Conservation (phyloP, 2,888 invertebrate species). For the Colostygia pectinataria region DNA sequence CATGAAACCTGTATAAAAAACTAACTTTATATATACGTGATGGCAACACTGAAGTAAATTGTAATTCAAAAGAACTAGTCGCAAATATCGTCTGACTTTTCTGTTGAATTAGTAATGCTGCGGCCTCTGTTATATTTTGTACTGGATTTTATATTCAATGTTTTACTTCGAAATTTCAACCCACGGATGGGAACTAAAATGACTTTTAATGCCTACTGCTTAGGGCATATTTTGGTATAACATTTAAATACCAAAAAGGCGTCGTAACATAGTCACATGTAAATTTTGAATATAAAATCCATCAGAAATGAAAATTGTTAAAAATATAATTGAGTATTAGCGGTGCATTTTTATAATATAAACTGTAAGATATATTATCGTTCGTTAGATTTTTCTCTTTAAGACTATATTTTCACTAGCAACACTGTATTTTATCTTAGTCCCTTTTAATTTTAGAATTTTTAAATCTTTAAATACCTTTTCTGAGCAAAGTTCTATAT, state of each 20-base stretch:
- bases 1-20: too few species aligned
- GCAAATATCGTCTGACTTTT: slow-evolving; percentile 22
- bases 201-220: too few species aligned
- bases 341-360: slow-evolving; percentile 72
- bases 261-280: background rate
- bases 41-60: slow-evolving; percentile 42
- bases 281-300: slow-evolving; percentile 44
- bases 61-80: slow-evolving; percentile 27
- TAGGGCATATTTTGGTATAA: too few species aligned
- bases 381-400: slow-evolving; percentile 48
- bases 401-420: slow-evolving; percentile 45
- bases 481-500: too few species aligned
- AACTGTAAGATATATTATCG: slow-evolving; percentile 39
- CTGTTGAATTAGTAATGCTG: slow-evolving; percentile 21
- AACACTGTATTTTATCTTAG: slow-evolving; percentile 24
- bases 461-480: background rate
- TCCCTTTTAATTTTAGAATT: too few species aligned
- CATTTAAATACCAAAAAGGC: too few species aligned
- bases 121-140: slow-evolving; percentile 46
- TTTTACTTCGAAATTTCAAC: too few species aligned
- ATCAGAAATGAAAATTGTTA: slow-evolving; percentile 50
- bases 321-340: slow-evolving; percentile 66
- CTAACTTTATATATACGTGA: slow-evolving; percentile 13
- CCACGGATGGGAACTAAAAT: too few species aligned
- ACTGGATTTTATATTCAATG: slow-evolving; percentile 44